A percentile compares a stretch with the other conserved stretches of the same genome.
Evolutionary conservation across 2,888 invertebrate species (phyloP).

Genomic region (Caprella mutica): DNA sequence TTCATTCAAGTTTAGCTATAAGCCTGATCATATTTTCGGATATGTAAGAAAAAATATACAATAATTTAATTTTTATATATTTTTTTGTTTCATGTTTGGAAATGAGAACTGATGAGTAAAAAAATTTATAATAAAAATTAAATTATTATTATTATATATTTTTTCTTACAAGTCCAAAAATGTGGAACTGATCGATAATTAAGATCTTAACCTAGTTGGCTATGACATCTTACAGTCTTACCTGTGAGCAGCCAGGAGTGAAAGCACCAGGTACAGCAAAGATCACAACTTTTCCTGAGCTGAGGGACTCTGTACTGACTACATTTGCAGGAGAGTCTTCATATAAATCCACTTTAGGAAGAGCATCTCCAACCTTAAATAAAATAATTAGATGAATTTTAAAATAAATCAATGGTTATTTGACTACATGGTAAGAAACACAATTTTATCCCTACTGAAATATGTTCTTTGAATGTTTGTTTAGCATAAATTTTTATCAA

Average conservation of each 20-base stretch:
- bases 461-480: no score
- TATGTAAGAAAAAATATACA: neutral
- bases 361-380: constrained; percentile 64
- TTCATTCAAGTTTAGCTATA: neutral
- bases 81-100: no score
- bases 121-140: neutral
- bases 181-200: neutral
- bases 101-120: no score
- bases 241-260: constrained; percentile 83
- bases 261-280: constrained; percentile 92
- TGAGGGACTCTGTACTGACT: constrained; percentile 60
- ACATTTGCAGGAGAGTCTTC: constrained; percentile 78
- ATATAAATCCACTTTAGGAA: constrained; percentile 67
- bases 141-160: neutral
- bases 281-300: constrained; percentile 69
- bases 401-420: no score
- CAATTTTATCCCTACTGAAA: no score
- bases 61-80: no score
- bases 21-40: neutral
- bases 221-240: constrained; percentile 37
- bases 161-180: neutral
- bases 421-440: no score
- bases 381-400: neutral
- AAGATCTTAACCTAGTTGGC: neutral
- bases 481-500: no score